phyloP scores from a whole-genome alignment of 2,888 invertebrate genomes.

The Drepanosiphum platanoidis region DNA sequence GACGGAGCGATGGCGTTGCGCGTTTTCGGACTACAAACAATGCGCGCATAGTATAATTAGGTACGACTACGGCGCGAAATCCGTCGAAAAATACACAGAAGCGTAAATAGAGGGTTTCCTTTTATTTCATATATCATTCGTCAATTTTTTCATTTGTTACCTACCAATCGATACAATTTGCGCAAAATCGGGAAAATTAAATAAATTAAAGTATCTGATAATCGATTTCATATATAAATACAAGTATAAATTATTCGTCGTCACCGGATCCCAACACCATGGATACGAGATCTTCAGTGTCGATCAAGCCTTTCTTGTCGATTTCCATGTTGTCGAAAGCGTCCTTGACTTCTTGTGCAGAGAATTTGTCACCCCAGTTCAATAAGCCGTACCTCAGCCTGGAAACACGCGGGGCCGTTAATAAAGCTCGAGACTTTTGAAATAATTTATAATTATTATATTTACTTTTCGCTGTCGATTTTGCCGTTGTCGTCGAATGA shows the following conservation, averaged over 20 bases:
- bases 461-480: slow-evolving; percentile 85
- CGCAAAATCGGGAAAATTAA: slow-evolving; percentile 35
- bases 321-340: slow-evolving; percentile 90
- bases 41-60: no score
- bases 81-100: slow-evolving; percentile 4
- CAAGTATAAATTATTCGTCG: slow-evolving; percentile 70
- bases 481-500: slow-evolving; percentile 89
- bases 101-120: slow-evolving; percentile 34
- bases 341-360: slow-evolving; percentile 87
- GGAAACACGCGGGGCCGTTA: slow-evolving; percentile 63
- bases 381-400: slow-evolving; percentile 89
- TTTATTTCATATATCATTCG: slow-evolving; percentile 56
- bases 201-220: slow-evolving; percentile 60
- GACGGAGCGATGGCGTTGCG: no score
- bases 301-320: slow-evolving; percentile 89
- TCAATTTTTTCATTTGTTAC: slow-evolving; percentile 43
- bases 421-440: neutral
- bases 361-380: slow-evolving; percentile 94
- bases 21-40: no score
- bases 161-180: slow-evolving; percentile 56
- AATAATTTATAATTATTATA: slow-evolving; percentile 37
- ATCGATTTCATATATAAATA: slow-evolving; percentile 54
- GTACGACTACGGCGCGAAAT: no score
- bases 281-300: slow-evolving; percentile 85
- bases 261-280: slow-evolving; percentile 89